phyloP scores from a whole-genome alignment of 2,888 invertebrate genomes.

The Oithona nana region DNA sequence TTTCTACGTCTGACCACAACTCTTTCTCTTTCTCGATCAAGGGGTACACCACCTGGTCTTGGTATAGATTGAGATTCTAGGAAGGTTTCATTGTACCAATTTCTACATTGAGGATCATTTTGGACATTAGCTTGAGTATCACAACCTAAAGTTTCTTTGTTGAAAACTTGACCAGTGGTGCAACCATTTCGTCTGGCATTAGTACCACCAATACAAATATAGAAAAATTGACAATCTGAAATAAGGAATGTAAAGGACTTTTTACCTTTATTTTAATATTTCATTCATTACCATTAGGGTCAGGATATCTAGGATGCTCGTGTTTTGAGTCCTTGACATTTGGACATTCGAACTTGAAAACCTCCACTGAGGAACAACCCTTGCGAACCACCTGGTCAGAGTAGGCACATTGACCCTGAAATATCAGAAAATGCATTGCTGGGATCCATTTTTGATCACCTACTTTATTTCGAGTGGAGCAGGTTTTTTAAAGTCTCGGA shows the following conservation, averaged over 20 bases:
- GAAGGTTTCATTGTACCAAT: constrained; percentile 8
- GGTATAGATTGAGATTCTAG: not conserved
- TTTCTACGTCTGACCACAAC: not conserved
- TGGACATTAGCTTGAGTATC: constrained; percentile 63
- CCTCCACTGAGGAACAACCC: constrained; percentile 37
- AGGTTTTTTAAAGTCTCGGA: not conserved
- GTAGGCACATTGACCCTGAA: constrained; percentile 11
- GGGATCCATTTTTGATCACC: not conserved
- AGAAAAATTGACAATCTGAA: constrained; percentile 75
- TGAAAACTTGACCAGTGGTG: constrained; percentile 70
- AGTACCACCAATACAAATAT: constrained; percentile 73
- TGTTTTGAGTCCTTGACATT: not conserved
- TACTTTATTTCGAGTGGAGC: not conserved
- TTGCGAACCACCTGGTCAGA: constrained; percentile 64
- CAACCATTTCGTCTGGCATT: constrained; percentile 67
- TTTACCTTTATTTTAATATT: not conserved
- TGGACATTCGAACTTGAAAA: constrained; percentile 9
- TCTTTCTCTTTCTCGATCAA: not conserved
- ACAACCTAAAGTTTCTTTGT: constrained; percentile 53
- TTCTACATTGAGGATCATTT: not conserved
- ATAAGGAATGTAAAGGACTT: constrained; percentile 24
- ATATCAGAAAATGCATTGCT: not conserved
- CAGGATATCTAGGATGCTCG: constrained; percentile 12
- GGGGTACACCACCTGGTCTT: not conserved
- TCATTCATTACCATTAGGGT: constrained; percentile 1